Percentiles rank a stretch among this genome's conserved stretches.
phyloP scores from a whole-genome alignment of 2,797 vertebrate genomes.

The Sylvia borin region DNA sequence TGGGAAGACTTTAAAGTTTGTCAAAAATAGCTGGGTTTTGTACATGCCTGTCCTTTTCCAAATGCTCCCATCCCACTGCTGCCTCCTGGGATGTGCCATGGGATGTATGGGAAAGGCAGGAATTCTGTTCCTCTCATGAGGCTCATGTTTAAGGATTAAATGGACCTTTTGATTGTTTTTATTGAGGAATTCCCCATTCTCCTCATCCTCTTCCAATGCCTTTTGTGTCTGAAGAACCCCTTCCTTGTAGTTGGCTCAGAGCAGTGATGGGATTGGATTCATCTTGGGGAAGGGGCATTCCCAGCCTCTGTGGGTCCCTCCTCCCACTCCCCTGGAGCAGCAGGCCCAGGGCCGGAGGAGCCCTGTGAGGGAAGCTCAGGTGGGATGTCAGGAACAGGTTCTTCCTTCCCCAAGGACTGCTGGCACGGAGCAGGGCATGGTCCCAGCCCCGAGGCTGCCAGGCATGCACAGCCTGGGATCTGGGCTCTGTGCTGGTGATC shows the following conservation, averaged over 20 bases:
- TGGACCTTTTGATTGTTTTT: background rate
- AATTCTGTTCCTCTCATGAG: background rate
- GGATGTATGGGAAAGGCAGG: background rate
- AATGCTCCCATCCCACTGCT: background rate
- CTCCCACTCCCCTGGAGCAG: background rate
- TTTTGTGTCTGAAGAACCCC: background rate
- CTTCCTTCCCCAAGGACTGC: background rate
- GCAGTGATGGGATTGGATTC: accelerated
- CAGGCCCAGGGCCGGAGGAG: background rate
- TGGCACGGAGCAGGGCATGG: background rate
- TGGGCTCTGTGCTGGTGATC: background rate
- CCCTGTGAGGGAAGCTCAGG: background rate
- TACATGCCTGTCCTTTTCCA: background rate
- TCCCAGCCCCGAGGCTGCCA: accelerated
- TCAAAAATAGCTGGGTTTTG: background rate
- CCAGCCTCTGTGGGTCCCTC: background rate
- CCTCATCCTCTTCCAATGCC: background rate
- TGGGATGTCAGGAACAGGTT: background rate
- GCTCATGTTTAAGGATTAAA: background rate
- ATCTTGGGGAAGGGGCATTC: accelerated
- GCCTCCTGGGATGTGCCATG: background rate
- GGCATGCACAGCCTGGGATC: background rate
- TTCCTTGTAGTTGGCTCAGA: too few species aligned
- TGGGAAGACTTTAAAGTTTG: background rate
- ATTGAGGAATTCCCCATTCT: background rate